These are phyloP conservation scores for Platygyra sinensis DNA, from an alignment of 64 coral and sea anemone genomes.

Conservation along the genomic window DNA sequence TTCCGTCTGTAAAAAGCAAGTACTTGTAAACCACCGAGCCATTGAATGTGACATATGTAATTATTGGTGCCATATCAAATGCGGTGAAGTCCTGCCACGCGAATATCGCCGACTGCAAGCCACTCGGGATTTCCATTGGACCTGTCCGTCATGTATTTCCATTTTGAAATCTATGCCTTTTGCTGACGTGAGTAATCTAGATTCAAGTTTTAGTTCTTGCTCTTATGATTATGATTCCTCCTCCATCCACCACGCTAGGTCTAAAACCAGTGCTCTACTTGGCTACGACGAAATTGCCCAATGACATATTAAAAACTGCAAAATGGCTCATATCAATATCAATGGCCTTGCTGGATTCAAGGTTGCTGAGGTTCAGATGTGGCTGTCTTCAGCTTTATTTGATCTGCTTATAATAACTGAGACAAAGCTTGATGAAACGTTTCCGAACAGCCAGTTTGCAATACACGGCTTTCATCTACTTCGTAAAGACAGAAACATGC, in stretches of 20 bases:
- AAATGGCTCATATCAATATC: slow-evolving; percentile 12
- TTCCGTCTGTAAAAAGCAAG: background rate
- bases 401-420: slow-evolving; percentile 2
- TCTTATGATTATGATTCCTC: background rate
- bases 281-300: slow-evolving; percentile 4
- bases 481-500: slow-evolving; percentile 11
- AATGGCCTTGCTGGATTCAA: slow-evolving; percentile 17
- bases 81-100: too few relatives aligned
- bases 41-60: background rate
- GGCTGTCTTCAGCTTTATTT: background rate
- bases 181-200: background rate
- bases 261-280: background rate
- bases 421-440: background rate
- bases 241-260: background rate
- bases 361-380: background rate
- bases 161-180: background rate
- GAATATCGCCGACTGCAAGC: too few relatives aligned
- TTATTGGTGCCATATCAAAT: too few relatives aligned
- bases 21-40: background rate
- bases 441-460: slow-evolving; percentile 23
- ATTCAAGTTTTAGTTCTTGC: background rate
- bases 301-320: background rate
- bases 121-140: too few relatives aligned
- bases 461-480: background rate
- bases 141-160: too few relatives aligned